Evolutionary conservation across 2,797 vertebrate genomes (phyloP), one percentile per base, ranked within the genome.

Genomic region (Lagorchestes hirsutus): DNA sequence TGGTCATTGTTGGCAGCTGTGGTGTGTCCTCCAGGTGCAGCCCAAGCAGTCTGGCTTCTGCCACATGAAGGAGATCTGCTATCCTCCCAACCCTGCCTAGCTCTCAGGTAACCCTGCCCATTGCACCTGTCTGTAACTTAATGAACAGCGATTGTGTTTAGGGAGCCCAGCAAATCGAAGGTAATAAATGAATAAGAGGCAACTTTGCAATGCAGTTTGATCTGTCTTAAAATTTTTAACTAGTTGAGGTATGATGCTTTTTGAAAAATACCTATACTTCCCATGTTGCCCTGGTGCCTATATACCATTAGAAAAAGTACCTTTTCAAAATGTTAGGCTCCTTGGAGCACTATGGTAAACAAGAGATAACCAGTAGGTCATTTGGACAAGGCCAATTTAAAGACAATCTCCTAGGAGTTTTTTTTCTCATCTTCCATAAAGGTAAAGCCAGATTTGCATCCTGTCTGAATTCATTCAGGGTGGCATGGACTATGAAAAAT

Each of bases 111-210:
- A 91, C n/a, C 9, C 24, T 62, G 90, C 54, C 52, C 0, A 1
- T 22, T 22, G 31, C 22, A 96, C 92, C 67, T 95, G 50, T 56
- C 58, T 55, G 90, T 90, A 82, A 93, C 58, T 90, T 55, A 59
- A 96, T 50, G 57, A 74, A 50, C 11, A 3, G 24, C 90, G 67
- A 58, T 62, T 22, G 54, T 50, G 54, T 92, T 95, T 54, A 90
- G 14, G n/a, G 92, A 67, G 54, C 54, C 57, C 91, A 90, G 90
- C 59, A 95, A 82, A 0, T 52, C 5, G 16, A 58, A 18, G 4
- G 31, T 58, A 40, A n/a, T 46, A 52, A 59, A 50, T 13, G 74
- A 29, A 4, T 93, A 56, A 74, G 58, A 58, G 6, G 29, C 16
- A 34, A 0, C 90, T n/a, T 62, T 34, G 90, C n/a, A 92, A 96